phyloP scores from a whole-genome alignment of 1,140 invertebrate genomes.

The Tribolium castaneum region DNA sequence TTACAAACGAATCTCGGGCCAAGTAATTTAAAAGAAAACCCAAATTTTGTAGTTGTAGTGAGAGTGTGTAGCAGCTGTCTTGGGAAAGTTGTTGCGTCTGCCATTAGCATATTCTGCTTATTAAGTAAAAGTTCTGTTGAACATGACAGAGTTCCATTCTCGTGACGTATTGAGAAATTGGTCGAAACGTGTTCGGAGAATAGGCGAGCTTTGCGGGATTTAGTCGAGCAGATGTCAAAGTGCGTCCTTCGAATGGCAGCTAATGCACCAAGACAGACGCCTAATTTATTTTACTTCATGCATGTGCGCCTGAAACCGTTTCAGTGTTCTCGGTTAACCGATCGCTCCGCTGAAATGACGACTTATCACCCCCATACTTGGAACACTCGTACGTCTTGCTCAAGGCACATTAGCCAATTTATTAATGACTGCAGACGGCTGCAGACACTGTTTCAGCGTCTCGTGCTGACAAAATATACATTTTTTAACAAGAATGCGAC shows the following conservation, averaged over 20 bases:
- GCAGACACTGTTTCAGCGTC: too few relatives aligned
- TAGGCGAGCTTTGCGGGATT: conserved; percentile 27
- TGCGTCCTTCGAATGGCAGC: conserved; percentile 29
- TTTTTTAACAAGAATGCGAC: too few relatives aligned
- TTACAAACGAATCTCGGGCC: neutral
- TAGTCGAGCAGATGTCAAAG: conserved; percentile 31
- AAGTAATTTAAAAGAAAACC: neutral
- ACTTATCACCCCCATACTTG: conserved; percentile 23
- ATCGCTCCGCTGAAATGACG: conserved; percentile 21
- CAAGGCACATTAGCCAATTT: conserved; percentile 6
- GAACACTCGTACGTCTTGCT: conserved; percentile 23
- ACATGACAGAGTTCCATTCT: neutral
- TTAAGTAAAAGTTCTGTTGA: neutral
- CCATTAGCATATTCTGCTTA: conserved; percentile 9
- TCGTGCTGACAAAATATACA: too few relatives aligned
- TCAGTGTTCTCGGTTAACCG: conserved; percentile 31
- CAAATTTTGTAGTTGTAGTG: neutral
- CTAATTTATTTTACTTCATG: conserved; percentile 35
- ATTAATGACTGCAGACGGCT: neutral
- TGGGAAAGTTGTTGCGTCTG: neutral
- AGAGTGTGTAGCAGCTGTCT: neutral
- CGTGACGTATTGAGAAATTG: conserved; percentile 30
- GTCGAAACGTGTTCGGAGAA: conserved; percentile 22
- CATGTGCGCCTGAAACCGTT: conserved; percentile 31
- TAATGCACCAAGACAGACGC: conserved; percentile 32